Base-by-base conservation (phyloP, 1,140 invertebrate genomes). In the Goniozus legneri region DNA sequence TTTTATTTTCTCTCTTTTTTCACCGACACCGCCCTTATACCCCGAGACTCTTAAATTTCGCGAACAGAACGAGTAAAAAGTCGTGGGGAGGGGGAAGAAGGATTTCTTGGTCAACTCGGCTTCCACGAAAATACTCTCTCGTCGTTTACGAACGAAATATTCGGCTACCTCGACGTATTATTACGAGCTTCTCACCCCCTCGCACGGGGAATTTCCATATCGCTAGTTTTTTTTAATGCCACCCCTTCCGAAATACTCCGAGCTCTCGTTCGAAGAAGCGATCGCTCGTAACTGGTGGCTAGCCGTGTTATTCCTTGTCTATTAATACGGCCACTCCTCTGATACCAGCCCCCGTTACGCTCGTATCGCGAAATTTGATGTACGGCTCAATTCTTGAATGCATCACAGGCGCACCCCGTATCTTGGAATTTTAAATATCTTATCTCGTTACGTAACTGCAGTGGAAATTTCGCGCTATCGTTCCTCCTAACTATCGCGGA, bases 41-140 rank as follows among this genome's bases (percentile, higher is more conserved):
- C 50, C 58, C 65, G 67, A 66, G 67, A 73, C 70, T 70, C 69
- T 72, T 71, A 71, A 73, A 70, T 67, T 72, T 53, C 62, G 60
- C n/a, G n/a, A 58, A 60, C 62, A 62, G 62, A 67, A 64, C 56
- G 62, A 66, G 58, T 50, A 45, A n/a, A n/a, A n/a, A n/a, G n/a
- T n/a, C n/a, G n/a, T n/a, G n/a, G n/a, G n/a, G n/a, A n/a, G 42
- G 43, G 52, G 4, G 24, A 27, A 10, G 10, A 10, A 27, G 24
- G 4, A 27, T 6, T 6, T 10, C 24, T 10, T 27, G 24, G 4
- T 6, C 24, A 6, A 27, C 40, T 24, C 34, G 56, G 59, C 62
- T 69, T 68, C 67, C 64, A 69, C 67, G 67, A 69, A 69, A 68
- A 69, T 62, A 60, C 60, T 60, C 56, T 45, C n/a, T 18, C 24